phyloP scores from a whole-genome alignment of 2,888 invertebrate species.

The Aphidoletes aphidimyza region DNA sequence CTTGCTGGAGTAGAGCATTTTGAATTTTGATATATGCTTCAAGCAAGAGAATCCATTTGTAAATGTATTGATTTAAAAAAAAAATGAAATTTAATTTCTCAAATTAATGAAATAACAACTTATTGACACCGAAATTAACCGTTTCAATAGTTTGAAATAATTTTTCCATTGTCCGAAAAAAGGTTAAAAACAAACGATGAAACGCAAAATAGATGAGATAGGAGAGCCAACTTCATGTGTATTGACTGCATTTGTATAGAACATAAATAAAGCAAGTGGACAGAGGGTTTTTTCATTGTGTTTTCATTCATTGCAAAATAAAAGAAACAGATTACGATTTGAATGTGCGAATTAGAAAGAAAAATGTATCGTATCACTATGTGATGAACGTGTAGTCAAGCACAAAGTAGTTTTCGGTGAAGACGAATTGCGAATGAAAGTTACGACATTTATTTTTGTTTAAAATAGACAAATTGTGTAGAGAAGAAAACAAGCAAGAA shows the following conservation, averaged over 20 bases:
- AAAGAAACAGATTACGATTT: neutral
- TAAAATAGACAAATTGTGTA: no score
- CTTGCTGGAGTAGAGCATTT: neutral
- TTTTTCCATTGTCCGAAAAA: neutral
- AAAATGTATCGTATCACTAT: neutral
- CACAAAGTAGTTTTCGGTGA: no score
- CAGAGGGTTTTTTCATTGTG: constrained; percentile 11
- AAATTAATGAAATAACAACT: no score
- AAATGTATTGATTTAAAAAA: no score
- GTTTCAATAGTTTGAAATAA: no score
- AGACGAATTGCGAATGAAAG: no score
- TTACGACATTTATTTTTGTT: no score
- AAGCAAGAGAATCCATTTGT: no score
- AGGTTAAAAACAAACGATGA: neutral
- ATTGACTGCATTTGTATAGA: neutral
- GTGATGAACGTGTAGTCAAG: neutral
- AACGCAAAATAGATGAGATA: neutral
- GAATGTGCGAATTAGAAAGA: neutral
- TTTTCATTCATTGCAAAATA: constrained; percentile 13
- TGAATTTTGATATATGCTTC: no score
- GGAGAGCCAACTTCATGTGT: neutral
- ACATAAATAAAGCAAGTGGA: constrained; percentile 48
- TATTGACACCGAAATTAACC: no score
- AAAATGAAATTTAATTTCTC: no score
- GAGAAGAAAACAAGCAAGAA: no score